Evolutionary conservation across 2,888 invertebrate species (phyloP).

Genomic region (Reticulitermes lucifugus): DNA sequence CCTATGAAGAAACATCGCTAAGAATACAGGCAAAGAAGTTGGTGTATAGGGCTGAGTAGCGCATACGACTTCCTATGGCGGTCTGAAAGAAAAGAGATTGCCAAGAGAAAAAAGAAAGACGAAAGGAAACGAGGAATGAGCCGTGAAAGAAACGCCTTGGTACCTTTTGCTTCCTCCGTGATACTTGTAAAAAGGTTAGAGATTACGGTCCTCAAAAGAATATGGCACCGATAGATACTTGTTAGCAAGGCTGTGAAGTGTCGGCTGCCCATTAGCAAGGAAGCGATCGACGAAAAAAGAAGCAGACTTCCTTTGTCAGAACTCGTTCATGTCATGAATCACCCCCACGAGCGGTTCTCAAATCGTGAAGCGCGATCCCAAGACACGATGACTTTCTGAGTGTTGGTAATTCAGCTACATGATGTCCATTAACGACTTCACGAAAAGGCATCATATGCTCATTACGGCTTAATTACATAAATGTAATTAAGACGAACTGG

Average conservation of each 20-base stretch:
- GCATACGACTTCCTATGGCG: background rate
- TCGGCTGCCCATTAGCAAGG: background rate
- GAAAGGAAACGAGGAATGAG: constrained; percentile 17
- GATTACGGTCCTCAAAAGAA: constrained; percentile 20
- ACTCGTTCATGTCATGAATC: background rate
- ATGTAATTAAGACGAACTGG: too few relatives aligned
- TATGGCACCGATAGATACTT: constrained; percentile 22
- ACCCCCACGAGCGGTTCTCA: too few relatives aligned
- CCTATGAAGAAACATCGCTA: background rate
- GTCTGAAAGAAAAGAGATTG: constrained; percentile 1
- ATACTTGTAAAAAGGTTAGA: constrained; percentile 9
- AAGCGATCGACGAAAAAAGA: background rate
- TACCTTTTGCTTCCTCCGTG: constrained; percentile 6
- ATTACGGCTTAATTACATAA: too few relatives aligned
- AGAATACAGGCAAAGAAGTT: background rate
- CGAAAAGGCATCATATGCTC: too few relatives aligned
- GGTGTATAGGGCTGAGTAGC: background rate
- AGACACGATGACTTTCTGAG: too few relatives aligned
- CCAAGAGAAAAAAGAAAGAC: background rate
- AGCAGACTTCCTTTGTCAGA: background rate
- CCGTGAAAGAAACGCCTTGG: constrained; percentile 14
- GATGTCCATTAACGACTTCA: too few relatives aligned
- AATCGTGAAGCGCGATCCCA: too few relatives aligned
- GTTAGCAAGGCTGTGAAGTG: constrained; percentile 1
- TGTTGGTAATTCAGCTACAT: too few relatives aligned